Conservation (phyloP, 2,797 vertebrate genomes). For the Parambassis ranga region DNA sequence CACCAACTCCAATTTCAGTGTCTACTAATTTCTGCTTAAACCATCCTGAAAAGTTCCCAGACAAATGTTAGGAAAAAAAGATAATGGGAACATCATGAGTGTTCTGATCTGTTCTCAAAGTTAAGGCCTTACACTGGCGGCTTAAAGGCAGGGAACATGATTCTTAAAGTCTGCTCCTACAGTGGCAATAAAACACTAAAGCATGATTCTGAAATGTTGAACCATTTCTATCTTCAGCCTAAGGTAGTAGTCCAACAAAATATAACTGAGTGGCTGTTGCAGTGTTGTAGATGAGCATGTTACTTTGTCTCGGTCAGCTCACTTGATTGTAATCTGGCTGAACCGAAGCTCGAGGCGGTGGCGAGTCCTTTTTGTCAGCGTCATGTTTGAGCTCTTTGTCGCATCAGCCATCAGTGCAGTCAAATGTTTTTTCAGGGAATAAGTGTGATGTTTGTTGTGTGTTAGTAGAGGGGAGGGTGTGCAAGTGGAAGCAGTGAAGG, state of each 20-base stretch:
- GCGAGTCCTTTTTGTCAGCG: conserved; percentile 39
- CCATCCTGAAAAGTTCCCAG: no score
- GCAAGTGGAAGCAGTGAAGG: conserved; percentile 54
- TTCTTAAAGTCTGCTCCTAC: no score
- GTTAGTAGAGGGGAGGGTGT: conserved; percentile 18
- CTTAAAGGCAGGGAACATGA: no score
- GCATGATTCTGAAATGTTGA: neutral
- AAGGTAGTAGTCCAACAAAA: neutral
- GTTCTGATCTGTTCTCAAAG: no score
- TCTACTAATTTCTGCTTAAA: no score
- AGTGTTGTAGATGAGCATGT: conserved; percentile 2
- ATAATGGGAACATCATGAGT: no score
- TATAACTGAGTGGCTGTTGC: neutral
- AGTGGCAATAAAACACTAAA: neutral
- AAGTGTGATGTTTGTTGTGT: conserved; percentile 73
- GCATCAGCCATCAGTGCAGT: conserved; percentile 38
- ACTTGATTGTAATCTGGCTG: conserved; percentile 1
- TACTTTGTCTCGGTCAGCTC: conserved; percentile 1
- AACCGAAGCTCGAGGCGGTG: neutral
- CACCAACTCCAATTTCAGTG: neutral
- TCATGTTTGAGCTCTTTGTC: conserved; percentile 70
- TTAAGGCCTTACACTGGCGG: no score
- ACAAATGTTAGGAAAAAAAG: no score
- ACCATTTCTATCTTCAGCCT: neutral
- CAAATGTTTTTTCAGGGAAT: conserved; percentile 61